Base-by-base conservation (phyloP, 2,113 vertebrate genomes). In the Leucosticte australis region DNA sequence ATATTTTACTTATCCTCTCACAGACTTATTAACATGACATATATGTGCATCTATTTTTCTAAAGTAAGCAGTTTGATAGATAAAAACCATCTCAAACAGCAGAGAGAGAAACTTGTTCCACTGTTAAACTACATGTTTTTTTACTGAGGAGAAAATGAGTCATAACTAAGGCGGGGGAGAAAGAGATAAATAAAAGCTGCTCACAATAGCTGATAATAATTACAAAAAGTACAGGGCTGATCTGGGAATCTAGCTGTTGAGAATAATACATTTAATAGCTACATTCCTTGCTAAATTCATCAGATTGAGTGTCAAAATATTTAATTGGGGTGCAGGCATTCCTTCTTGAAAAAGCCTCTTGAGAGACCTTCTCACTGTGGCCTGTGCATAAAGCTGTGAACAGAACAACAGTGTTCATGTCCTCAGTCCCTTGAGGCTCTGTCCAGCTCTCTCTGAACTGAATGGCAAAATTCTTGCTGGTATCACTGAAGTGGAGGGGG, bases 111-210 rank as follows among this genome's bases (percentile, higher is more conserved):
- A 91, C 26, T 64, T 71, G 68, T 88, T 92, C 37, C 3, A 4
- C 52, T 73, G 10, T 79, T 84, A 46, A 83, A 56, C 52, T 84
- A 9, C 30, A 33, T 7, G n/a, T 90, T 49, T 70, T 33, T 47
- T 53, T 42, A 42, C 49, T 84, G 59, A 81, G 77, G 77, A 94
- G 77, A 92, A 91, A 84, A 95, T 94, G 80, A 96, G 62, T 95
- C 91, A 89, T 85, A 77, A 62, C 67, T 91, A 47, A 85, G 17
- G n/a, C 46, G 69, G 21, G 37, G 21, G 86, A 77, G 81, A 64
- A 68, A 44, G 81, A 89, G 68, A 90, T 63, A 93, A 95, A 94
- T 89, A 94, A 75, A 96, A 87, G 78, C 78, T 92, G 74, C 55
- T 59, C 53, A 90, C 30, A 62, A 50, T 62, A 63, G 81, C 65